Base-by-base conservation (phyloP, 92 coral and sea anemone genomes). In the Umimayanthus chanpuru region DNA sequence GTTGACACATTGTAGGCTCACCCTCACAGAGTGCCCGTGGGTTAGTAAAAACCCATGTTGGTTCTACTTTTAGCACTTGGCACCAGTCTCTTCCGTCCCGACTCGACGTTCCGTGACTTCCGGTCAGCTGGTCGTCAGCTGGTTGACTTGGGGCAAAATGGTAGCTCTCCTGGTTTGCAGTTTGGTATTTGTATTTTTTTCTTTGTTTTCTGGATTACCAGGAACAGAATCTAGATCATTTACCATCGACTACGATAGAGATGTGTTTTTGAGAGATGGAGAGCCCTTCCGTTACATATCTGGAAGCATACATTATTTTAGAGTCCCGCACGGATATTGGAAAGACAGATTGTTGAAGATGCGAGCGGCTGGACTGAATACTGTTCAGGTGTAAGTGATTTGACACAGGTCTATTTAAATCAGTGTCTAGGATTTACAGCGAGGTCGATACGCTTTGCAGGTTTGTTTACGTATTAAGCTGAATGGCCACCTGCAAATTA, bases 181-280 rank as follows among this genome's bases (percentile, higher is more conserved):
- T 30, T 70, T 47, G 67, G 32, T 41, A 26, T 26, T 73, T 21
- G 66, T 47, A 26, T n/a, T 90, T 80, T 47, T 80, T 58, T 55
- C 43, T 73, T 81, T 73, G 49, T 86, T 64, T 44, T 56, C 64
- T 55, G 55, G 77, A 23, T 68, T 90, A 50, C 79, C 91, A 74
- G 25, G 44, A 12, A 43, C 76, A 32, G 86, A 65, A 23, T 77
- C 93, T 21, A 89, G 97, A 81, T 92, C 94, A 21, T 96, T 96
- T 77, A 88, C 90, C 10, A 92, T 96, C 58, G 98, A 96, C 87
- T 96, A 96, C 88, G 86, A 94, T 43, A 89, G 92, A 81, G 89
- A 94, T 77, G 91, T 89, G 70, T 96, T 96, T 66, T 88, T 93
- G 50, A 96, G 92, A 89, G 98, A 96, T 91, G 98, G 98, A 14